Evolutionary conservation across 2,797 vertebrate genomes (phyloP).

Genomic region (Margarornis squamiger): DNA sequence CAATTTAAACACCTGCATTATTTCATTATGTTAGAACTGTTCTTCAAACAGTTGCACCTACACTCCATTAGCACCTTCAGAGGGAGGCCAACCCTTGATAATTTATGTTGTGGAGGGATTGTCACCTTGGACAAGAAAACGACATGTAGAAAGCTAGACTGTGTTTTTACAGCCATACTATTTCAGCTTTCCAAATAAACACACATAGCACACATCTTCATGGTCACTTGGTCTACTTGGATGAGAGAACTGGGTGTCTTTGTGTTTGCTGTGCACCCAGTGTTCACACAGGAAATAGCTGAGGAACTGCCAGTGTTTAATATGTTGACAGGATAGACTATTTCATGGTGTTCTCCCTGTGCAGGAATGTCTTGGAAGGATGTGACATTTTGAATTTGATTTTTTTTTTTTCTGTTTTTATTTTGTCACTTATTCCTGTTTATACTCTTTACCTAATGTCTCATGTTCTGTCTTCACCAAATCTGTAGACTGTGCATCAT

Average conservation of each 20-base stretch:
- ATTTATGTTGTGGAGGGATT: slow-evolving; percentile 6
- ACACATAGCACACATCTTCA: not conserved
- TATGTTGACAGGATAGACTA: not conserved
- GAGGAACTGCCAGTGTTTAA: not conserved
- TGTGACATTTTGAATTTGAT: not conserved
- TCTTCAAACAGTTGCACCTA: slow-evolving; percentile 47
- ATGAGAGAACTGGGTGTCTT: not conserved
- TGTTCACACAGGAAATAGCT: not conserved
- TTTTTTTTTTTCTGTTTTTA: not conserved
- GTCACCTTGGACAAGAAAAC: not conserved
- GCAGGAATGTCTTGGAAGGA: not conserved
- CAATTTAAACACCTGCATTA: slow-evolving; percentile 41
- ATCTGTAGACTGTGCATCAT: not conserved
- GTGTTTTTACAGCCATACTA: not conserved
- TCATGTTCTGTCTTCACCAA: not conserved
- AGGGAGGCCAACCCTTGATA: not conserved
- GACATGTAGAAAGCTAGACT: not conserved
- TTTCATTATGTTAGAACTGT: slow-evolving; percentile 23
- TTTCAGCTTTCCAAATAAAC: not conserved
- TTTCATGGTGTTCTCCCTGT: not conserved
- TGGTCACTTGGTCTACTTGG: not conserved
- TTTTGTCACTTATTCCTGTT: not conserved
- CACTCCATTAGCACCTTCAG: slow-evolving; percentile 21
- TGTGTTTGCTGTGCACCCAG: not conserved
- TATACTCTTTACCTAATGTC: not conserved